A percentile compares a stretch with the other conserved stretches of the same genome.
Conservation (phyloP, 2,797 vertebrate genomes). For the Hafferia zeledoni region DNA sequence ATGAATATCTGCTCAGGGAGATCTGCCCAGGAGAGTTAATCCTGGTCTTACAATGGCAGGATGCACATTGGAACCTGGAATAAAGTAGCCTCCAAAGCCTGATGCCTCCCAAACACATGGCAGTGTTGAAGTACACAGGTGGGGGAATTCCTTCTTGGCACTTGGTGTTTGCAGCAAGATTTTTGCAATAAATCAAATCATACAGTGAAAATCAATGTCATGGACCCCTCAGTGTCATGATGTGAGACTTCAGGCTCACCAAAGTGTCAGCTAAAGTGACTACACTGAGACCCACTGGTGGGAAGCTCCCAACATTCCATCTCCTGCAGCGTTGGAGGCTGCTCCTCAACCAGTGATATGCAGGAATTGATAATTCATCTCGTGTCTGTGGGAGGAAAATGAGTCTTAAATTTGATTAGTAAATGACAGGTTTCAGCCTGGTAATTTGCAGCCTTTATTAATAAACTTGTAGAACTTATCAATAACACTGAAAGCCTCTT, state of each 20-base stretch:
- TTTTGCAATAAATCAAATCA: background rate
- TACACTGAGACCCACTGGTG: background rate
- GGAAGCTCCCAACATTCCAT: constrained; percentile 22
- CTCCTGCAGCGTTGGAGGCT: constrained; percentile 43
- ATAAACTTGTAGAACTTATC: constrained; percentile 65
- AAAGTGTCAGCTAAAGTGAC: background rate
- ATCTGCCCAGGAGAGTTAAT: rapidly evolving
- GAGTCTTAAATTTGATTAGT: constrained; percentile 70
- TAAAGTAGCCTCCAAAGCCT: background rate
- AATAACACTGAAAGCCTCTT: background rate
- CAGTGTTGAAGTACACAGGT: background rate
- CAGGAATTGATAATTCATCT: constrained; percentile 70
- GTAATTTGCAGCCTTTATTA: constrained; percentile 71
- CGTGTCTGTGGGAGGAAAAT: constrained; percentile 64
- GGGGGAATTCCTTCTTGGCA: background rate
- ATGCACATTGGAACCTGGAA: background rate
- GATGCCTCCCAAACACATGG: rapidly evolving
- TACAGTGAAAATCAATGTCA: background rate
- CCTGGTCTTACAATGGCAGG: rapidly evolving
- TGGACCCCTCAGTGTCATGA: background rate
- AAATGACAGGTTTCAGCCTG: constrained; percentile 70
- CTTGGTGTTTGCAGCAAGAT: background rate
- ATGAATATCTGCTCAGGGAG: rapidly evolving
- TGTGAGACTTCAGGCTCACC: background rate
- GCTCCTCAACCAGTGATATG: constrained; percentile 39